Conservation (phyloP, 1,140 invertebrate genomes). For the Leguminivora glycinivorella region DNA sequence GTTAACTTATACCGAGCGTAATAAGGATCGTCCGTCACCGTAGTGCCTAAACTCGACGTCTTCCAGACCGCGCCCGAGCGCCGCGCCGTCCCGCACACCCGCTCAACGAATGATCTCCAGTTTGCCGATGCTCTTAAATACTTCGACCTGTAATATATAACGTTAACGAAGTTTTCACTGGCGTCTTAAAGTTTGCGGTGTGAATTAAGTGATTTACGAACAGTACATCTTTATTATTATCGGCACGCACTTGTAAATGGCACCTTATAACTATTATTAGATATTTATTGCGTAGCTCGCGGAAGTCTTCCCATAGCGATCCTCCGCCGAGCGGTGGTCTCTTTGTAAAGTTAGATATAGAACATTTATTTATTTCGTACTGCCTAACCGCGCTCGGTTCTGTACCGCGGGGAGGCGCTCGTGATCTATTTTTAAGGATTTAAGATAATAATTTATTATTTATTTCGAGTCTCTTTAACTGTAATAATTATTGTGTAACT, state of each 20-base stretch:
- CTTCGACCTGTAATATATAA: slow-evolving; percentile 70
- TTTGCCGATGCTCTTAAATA: slow-evolving; percentile 69
- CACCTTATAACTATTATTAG: slow-evolving; percentile 76
- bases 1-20: slow-evolving; percentile 65
- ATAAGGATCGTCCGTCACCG: slow-evolving; percentile 71
- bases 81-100: slow-evolving; percentile 65
- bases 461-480: slow-evolving; percentile 79
- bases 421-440: slow-evolving; percentile 79
- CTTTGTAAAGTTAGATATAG: slow-evolving; percentile 77
- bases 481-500: slow-evolving; percentile 71
- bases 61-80: slow-evolving; percentile 67
- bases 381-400: slow-evolving; percentile 75
- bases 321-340: slow-evolving; percentile 76
- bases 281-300: slow-evolving; percentile 76
- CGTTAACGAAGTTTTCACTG: slow-evolving; percentile 66
- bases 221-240: slow-evolving; percentile 65
- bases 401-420: slow-evolving; percentile 77
- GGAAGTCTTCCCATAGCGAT: slow-evolving; percentile 75
- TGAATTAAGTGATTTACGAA: slow-evolving; percentile 66
- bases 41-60: slow-evolving; percentile 70
- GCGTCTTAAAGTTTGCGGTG: slow-evolving; percentile 77
- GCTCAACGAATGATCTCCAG: slow-evolving; percentile 78
- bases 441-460: slow-evolving; percentile 80
- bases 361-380: slow-evolving; percentile 77
- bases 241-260: slow-evolving; percentile 77